These are phyloP conservation scores for Plutomurus gul DNA, from an alignment of 1,140 invertebrate species.

Conservation along the genomic window DNA sequence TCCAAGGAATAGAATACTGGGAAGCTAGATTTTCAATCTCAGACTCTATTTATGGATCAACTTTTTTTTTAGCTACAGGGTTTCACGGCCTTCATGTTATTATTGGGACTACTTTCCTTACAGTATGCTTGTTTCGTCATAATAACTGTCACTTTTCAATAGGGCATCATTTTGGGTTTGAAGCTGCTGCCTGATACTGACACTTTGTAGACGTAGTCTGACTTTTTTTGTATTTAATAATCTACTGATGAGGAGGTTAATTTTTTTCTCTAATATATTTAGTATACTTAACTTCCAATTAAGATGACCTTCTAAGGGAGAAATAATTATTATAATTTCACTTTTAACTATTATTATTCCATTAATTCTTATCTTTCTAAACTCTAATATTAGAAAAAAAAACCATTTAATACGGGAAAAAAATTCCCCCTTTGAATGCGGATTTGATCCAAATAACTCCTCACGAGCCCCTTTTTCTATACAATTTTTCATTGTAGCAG, in stretches of 20 bases:
- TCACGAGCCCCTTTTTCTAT: slow-evolving; percentile 59
- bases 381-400: slow-evolving; percentile 63
- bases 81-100: slow-evolving; percentile 75
- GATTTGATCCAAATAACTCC: slow-evolving; percentile 49
- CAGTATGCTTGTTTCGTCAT: slow-evolving; percentile 63
- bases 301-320: slow-evolving; percentile 64
- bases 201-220: slow-evolving; percentile 76
- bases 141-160: slow-evolving; percentile 63
- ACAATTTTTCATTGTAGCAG: slow-evolving; percentile 67
- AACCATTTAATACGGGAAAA: slow-evolving; percentile 42
- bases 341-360: slow-evolving; percentile 58
- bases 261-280: slow-evolving; percentile 68
- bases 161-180: slow-evolving; percentile 70
- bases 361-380: slow-evolving; percentile 61
- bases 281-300: slow-evolving; percentile 72
- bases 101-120: slow-evolving; percentile 69
- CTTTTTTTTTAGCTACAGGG: slow-evolving; percentile 72
- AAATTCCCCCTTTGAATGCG: slow-evolving; percentile 54
- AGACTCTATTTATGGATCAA: slow-evolving; percentile 68
- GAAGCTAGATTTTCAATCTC: slow-evolving; percentile 63
- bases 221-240: slow-evolving; percentile 70
- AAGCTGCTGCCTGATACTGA: slow-evolving; percentile 73
- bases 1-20: slow-evolving; percentile 59
- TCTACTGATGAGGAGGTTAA: slow-evolving; percentile 68
- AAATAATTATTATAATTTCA: slow-evolving; percentile 57